These are phyloP conservation scores for Drosophila novamexicana DNA, from an alignment of 1,140 invertebrate genomes.

Conservation along the genomic window DNA sequence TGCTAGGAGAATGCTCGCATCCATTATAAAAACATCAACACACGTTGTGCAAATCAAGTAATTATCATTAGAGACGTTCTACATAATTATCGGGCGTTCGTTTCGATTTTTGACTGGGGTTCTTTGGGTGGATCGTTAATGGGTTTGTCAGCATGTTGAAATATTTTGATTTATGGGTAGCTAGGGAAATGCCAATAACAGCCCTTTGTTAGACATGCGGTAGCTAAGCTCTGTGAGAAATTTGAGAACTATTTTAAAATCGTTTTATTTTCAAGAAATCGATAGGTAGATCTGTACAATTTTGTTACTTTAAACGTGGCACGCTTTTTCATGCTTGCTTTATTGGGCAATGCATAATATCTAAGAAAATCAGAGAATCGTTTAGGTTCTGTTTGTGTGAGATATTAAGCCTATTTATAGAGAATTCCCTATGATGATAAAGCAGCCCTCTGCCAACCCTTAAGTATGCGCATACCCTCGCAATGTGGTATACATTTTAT, in stretches of 20 bases:
- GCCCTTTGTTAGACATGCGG: slow-evolving; percentile 1
- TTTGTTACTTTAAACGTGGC: background rate
- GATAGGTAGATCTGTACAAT: background rate
- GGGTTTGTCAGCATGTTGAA: slow-evolving; percentile 42
- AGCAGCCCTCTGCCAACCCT: background rate
- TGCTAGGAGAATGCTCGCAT: slow-evolving; percentile 50
- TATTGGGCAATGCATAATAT: too few species aligned
- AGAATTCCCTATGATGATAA: background rate
- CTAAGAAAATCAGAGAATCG: too few species aligned
- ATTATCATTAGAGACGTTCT: slow-evolving; percentile 71
- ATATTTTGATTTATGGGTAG: slow-evolving; percentile 48
- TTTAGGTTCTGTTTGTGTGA: background rate
- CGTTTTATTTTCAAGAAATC: background rate
- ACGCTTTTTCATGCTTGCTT: background rate
- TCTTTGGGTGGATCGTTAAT: slow-evolving; percentile 33
- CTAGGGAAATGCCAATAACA: slow-evolving; percentile 24
- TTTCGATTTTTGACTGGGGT: slow-evolving; percentile 23
- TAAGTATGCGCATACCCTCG: background rate
- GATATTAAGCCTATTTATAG: background rate
- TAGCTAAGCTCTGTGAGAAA: slow-evolving; percentile 47
- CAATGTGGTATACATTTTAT: background rate
- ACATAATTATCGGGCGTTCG: slow-evolving; percentile 70
- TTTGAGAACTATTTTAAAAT: slow-evolving; percentile 8
- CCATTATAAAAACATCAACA: slow-evolving; percentile 80
- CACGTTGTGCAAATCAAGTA: slow-evolving; percentile 79